Base-by-base conservation (phyloP, 2,888 invertebrate genomes). In the Caenorhabditis afra region DNA sequence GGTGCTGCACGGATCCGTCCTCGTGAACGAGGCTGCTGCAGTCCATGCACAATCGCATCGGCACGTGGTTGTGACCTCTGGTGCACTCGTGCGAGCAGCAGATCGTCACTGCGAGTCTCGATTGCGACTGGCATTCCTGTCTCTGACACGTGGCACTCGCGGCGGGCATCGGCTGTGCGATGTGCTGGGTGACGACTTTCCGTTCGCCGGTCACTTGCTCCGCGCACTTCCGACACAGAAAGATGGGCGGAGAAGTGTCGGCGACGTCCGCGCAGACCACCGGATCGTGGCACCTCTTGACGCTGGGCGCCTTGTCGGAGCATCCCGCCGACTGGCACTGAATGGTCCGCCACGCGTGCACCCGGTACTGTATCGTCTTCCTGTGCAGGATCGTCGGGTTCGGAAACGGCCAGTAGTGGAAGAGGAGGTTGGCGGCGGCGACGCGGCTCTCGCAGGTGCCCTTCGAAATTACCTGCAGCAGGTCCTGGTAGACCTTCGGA, bases 371-470 rank as follows among this genome's bases (percentile, higher is more conserved):
- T 70, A 95, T 93, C 2, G 95, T 94, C 89, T 95, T 94, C 66
- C 96, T 93, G 91, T 97, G 97, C 88, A 96, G 95, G 7, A 96
- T 93, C 90, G 95, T 95, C 23, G 96, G 95, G 91, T 97, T 96
- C 89, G 98, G 95, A 3, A 97, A 95, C 4, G 99, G 99, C 97
- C 98, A 99, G 91, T 99, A 99, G 92, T 97, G 96, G 92, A 99
- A 98, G 58, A 99, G 93, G 45, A 99, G 93, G 92, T 97, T 96
- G 64, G 96, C 96, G 1, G 98, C 98, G 0, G 96, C 96, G n/a
- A 95, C 94, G 61, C 97, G 92, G 0, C 97, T 95, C 61, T 95
- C 94, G 82, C 95, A 94, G 0, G 98, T 97, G 52, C 99, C 99
- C 91, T 97, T 84, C 2, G 84, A 78, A 10, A 82, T 82, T 2